Conservation (phyloP, 2,888 invertebrate species). For the Philereme transversata region DNA sequence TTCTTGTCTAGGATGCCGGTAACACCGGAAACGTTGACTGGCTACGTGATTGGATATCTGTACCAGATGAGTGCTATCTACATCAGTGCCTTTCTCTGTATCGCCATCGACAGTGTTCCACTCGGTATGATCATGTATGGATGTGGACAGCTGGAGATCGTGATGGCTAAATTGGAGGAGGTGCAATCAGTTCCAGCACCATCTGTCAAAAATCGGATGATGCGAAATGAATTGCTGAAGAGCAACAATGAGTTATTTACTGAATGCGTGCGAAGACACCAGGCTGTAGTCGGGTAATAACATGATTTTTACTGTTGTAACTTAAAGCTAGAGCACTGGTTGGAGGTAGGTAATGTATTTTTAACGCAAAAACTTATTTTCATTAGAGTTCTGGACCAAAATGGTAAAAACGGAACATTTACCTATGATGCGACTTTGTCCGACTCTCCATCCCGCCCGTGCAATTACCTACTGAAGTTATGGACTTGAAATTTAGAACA, state of each 20-base stretch:
- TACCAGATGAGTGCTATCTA: slow-evolving; percentile 67
- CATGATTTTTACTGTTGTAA: too few species aligned
- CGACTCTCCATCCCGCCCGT: too few species aligned
- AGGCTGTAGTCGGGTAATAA: slow-evolving; percentile 60
- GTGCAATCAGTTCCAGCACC: slow-evolving; percentile 50
- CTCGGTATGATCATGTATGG: slow-evolving; percentile 72
- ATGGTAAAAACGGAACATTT: too few species aligned
- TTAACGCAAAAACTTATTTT: too few species aligned
- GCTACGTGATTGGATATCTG: slow-evolving; percentile 65
- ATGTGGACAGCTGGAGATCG: slow-evolving; percentile 70
- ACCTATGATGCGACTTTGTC: too few species aligned
- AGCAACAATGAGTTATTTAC: slow-evolving; percentile 55
- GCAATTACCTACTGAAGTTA: too few species aligned
- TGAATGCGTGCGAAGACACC: slow-evolving; percentile 68
- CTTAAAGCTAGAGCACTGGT: too few species aligned
- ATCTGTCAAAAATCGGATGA: slow-evolving; percentile 20
- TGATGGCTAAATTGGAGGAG: slow-evolving; percentile 65
- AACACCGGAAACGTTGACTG: slow-evolving; percentile 55
- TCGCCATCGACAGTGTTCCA: slow-evolving; percentile 68
- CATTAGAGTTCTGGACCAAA: too few species aligned
- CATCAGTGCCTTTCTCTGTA: slow-evolving; percentile 66
- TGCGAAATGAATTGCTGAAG: slow-evolving; percentile 36
- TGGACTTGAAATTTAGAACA: too few species aligned
- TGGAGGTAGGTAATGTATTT: too few species aligned
- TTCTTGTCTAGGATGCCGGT: slow-evolving; percentile 68